A percentile compares a stretch with the other conserved stretches of the same genome.
Conservation (phyloP, 2,113 vertebrate genomes). For the Jacana jacana region DNA sequence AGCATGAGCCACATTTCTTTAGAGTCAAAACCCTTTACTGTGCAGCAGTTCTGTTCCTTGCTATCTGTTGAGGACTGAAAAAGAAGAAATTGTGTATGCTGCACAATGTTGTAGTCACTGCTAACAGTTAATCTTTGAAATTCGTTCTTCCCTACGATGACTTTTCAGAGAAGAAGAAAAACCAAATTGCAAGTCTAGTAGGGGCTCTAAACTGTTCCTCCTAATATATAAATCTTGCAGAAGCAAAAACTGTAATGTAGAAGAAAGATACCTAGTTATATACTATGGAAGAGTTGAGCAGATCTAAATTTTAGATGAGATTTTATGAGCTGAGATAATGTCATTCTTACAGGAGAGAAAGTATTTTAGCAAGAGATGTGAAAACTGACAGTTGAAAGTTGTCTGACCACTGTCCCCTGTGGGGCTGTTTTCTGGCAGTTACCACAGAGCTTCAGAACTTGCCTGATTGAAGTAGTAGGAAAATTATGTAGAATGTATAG, state of each 20-base stretch:
- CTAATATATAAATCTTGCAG: neutral
- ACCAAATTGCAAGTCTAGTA: neutral
- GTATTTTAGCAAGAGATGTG: neutral
- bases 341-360: neutral
- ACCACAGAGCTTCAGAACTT: neutral
- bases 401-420: neutral
- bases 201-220: neutral
- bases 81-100: accelerated
- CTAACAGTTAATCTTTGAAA: neutral
- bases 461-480: neutral
- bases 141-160: neutral
- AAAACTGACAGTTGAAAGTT: neutral
- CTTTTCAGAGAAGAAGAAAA: neutral
- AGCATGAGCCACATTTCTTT: neutral
- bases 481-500: neutral
- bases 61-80: neutral
- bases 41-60: neutral
- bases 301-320: neutral
- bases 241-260: neutral
- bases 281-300: neutral
- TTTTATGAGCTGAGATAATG: neutral
- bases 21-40: neutral
- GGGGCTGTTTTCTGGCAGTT: neutral
- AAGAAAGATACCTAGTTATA: neutral
- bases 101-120: neutral